Evolutionary conservation across 2,113 vertebrate species (phyloP).

Genomic region (Okapia johnstoni): DNA sequence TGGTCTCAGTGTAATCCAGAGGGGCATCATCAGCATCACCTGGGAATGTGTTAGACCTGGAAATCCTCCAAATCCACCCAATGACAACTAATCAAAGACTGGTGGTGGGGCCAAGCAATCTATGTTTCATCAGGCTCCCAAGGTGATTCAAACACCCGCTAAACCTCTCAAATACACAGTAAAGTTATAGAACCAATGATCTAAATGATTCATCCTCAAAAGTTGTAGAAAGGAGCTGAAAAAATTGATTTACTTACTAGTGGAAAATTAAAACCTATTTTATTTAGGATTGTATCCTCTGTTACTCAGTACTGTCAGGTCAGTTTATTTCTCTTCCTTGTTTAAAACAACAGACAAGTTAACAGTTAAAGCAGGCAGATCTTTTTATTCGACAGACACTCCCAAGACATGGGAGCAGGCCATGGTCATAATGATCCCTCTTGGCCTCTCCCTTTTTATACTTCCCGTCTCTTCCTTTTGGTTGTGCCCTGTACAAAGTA

Average conservation of each 20-base stretch:
- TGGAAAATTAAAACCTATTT: not conserved
- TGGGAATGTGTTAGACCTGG: not conserved
- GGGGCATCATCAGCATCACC: not conserved
- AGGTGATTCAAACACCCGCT: not conserved
- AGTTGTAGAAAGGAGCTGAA: not conserved
- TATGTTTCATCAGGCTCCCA: not conserved
- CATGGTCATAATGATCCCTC: not conserved
- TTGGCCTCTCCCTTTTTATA: not conserved
- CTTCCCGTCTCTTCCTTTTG: not conserved
- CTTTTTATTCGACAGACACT: not conserved
- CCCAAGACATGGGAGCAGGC: not conserved
- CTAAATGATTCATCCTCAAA: not conserved
- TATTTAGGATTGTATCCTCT: not conserved
- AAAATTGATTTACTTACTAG: not conserved
- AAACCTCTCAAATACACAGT: not conserved
- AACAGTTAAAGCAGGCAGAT: not conserved
- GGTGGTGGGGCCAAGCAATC: not conserved
- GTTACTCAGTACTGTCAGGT: not conserved
- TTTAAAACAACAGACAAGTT: not conserved
- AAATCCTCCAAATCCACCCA: not conserved
- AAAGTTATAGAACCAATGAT: not conserved
- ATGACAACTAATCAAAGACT: not conserved
- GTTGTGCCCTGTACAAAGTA: not conserved
- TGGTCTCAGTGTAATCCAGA: not conserved
- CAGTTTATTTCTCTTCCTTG: not conserved